Evolutionary conservation across 2,888 invertebrate species (phyloP), one percentile per base, ranked within the genome.

Genomic region (Macropis europaea): DNA sequence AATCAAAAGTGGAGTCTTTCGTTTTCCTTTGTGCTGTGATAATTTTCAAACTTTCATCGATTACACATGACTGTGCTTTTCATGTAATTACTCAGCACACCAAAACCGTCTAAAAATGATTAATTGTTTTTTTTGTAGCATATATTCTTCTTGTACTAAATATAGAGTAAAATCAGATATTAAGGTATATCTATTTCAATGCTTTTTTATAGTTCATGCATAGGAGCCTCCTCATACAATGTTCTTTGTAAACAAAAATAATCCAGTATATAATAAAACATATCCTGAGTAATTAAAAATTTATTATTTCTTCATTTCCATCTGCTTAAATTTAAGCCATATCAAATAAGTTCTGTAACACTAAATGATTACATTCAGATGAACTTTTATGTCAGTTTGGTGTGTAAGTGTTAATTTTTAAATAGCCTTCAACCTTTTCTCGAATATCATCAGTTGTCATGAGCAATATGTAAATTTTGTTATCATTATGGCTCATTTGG

Each of bases 11-110:
- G 6, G 42, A n/a, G 45, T 26, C 15, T 43, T 22, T 34, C 15
- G 28, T 22, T 30, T 48, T 52, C 43, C 15, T 36, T 28, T 28
- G 36, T 13, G 3, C 22, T 50, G 26, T 60, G 42, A 60, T 61
- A 50, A 50, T 50, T 36, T 40, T 30, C 2, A 45, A 43, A 43
- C 34, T 5, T 28, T 7, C 19, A 17, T 5, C 43, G n/a, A 42
- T 36, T 17, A 28, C 9, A 26, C 5, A 7, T 26, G 26, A 32
- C 17, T 48, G 3, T 30, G 28, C 19, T 1, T 32, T 38, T n/a
- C 36, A 38, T 38, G 30, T 38, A 15, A 15, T 11, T 3, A 3
- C 17, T 3, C n/a, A 45, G 9, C 7, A 11, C 2, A 48, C 6
- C n/a, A 24, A 13, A 19, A 15, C n/a, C 13, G 34, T 43, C 7